Conservation (phyloP, 2,797 vertebrate species). For the Crenuchus spilurus region DNA sequence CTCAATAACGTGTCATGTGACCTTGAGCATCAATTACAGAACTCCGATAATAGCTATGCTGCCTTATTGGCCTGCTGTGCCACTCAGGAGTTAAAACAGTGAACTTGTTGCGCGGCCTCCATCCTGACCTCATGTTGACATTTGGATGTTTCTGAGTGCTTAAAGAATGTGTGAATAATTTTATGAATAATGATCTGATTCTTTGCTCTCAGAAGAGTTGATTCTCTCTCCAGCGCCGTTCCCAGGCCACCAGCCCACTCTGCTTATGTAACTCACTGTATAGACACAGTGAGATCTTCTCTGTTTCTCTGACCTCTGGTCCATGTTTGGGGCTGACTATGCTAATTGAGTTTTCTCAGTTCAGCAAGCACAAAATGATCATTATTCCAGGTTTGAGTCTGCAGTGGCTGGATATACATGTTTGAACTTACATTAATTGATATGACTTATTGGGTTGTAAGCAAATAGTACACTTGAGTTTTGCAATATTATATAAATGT, state of each 20-base stretch:
- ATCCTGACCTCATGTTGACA: background rate
- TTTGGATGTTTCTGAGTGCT: constrained; percentile 49
- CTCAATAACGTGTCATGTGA: too few species aligned
- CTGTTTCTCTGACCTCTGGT: background rate
- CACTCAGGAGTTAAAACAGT: background rate
- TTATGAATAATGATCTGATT: constrained; percentile 66
- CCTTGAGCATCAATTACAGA: too few species aligned
- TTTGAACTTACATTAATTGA: too few species aligned
- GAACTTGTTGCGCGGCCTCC: background rate
- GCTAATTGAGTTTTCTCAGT: background rate
- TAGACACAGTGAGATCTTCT: constrained; percentile 44
- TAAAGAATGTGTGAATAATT: constrained; percentile 54
- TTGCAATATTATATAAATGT: too few species aligned
- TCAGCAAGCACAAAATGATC: background rate
- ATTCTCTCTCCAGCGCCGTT: constrained; percentile 55
- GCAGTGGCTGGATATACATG: too few species aligned
- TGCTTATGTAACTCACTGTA: constrained; percentile 63
- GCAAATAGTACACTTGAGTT: too few species aligned
- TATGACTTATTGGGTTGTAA: too few species aligned
- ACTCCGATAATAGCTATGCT: too few species aligned
- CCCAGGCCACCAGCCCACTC: constrained; percentile 66
- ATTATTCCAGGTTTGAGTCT: too few species aligned
- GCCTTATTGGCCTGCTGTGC: background rate
- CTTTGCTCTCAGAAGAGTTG: constrained; percentile 50
- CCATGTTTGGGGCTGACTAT: background rate